These are phyloP conservation scores for Pristiophorus japonicus DNA, from an alignment of 2,113 vertebrate species.

Conservation along the genomic window DNA sequence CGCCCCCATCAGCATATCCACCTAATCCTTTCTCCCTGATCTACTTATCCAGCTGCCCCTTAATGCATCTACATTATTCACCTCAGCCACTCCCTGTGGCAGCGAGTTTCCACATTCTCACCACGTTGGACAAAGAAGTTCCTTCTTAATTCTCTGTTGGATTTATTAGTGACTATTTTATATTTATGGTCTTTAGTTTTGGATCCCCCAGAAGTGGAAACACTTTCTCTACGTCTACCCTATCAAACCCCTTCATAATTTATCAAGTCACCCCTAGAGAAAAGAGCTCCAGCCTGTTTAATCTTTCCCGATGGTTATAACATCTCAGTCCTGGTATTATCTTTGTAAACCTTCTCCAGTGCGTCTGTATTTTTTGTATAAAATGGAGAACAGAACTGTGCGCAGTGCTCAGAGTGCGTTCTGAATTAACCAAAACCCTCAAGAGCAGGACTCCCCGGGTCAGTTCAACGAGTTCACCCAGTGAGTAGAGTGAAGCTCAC, in stretches of 20 bases:
- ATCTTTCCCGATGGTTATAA: neutral
- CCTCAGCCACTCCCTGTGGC: neutral
- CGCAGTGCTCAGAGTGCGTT: too few species aligned
- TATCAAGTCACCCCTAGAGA: neutral
- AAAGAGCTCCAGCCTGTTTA: neutral
- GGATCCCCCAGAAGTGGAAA: neutral
- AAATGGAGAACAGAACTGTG: too few species aligned
- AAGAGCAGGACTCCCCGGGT: too few species aligned
- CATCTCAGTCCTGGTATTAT: neutral
- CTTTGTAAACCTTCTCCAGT: too few species aligned
- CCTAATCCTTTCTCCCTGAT: neutral
- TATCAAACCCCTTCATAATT: neutral
- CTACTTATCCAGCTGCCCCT: neutral
- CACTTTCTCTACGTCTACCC: neutral
- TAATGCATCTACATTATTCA: neutral
- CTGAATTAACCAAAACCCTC: too few species aligned
- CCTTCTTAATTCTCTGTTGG: neutral
- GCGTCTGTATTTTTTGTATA: too few species aligned
- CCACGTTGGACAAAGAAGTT: neutral
- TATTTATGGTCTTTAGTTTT: neutral
- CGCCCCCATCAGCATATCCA: neutral
- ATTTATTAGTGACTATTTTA: neutral
- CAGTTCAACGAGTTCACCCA: too few species aligned
- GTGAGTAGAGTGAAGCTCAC: too few species aligned
- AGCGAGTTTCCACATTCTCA: neutral